A percentile compares a stretch with the other conserved stretches of the same genome.
Conservation (phyloP, 2,797 vertebrate genomes). For the Ataeniobius toweri region DNA sequence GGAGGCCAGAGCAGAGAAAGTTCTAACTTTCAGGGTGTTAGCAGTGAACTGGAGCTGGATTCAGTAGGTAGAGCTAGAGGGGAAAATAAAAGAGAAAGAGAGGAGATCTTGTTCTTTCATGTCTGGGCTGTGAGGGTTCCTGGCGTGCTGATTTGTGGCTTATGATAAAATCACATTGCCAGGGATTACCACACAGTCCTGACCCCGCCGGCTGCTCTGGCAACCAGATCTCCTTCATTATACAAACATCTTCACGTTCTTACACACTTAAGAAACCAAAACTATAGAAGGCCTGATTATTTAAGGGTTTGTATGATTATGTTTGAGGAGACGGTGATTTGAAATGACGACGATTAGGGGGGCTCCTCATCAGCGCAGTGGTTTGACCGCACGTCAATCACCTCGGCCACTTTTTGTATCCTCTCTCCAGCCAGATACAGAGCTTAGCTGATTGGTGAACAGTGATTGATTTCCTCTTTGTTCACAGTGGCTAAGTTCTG, state of each 20-base stretch:
- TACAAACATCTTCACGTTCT: constrained; percentile 30
- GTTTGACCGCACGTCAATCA: constrained; percentile 2
- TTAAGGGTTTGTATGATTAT: constrained; percentile 49
- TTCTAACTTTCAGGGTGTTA: constrained; percentile 23
- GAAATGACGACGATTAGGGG: constrained; percentile 36
- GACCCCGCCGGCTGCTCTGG: constrained; percentile 86
- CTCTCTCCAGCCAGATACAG: constrained; percentile 94
- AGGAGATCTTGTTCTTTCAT: constrained; percentile 75
- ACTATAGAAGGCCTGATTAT: constrained; percentile 53
- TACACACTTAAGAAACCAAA: constrained; percentile 37
- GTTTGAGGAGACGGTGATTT: constrained; percentile 32
- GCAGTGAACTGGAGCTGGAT: constrained; percentile 12
- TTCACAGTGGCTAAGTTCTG: constrained; percentile 99
- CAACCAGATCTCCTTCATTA: constrained; percentile 65
- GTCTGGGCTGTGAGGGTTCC: constrained; percentile 99
- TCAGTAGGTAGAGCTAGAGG: background rate
- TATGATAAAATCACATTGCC: constrained; percentile 99
- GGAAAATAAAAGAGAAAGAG: background rate
- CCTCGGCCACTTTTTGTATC: constrained; percentile 61
- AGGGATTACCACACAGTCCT: constrained; percentile 99
- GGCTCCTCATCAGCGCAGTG: constrained; percentile 8
- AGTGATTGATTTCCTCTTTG: constrained; percentile 99
- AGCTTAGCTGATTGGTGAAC: constrained; percentile 99
- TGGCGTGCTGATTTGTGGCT: constrained; percentile 99
- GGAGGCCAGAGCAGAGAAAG: constrained; percentile 18